Evolutionary conservation across 1,140 invertebrate genomes (phyloP).

Genomic region (Zaprionus ghesquierei): DNA sequence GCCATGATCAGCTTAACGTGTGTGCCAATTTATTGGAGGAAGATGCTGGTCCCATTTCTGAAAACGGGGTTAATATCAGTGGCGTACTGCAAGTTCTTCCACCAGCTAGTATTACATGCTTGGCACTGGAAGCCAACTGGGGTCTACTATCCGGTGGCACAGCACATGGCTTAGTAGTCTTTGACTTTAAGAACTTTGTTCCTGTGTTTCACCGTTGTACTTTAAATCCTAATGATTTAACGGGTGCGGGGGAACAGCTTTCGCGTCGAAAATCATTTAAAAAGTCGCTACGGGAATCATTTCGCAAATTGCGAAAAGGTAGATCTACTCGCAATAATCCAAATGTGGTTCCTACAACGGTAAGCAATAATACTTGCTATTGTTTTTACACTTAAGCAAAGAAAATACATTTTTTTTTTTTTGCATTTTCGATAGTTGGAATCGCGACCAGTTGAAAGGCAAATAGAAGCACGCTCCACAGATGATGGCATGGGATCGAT

Average conservation of each 20-base stretch:
- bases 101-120: slow-evolving; percentile 95
- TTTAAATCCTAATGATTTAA: slow-evolving; percentile 94
- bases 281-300: slow-evolving; percentile 97
- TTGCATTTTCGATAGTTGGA: slow-evolving; percentile 83
- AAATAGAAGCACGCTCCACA: slow-evolving; percentile 92
- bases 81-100: slow-evolving; percentile 94
- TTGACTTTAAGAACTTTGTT: slow-evolving; percentile 91
- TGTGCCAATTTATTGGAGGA: slow-evolving; percentile 69
- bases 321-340: slow-evolving; percentile 88
- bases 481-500: slow-evolving; percentile 97
- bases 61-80: slow-evolving; percentile 89
- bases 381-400: neutral
- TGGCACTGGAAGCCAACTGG: slow-evolving; percentile 95
- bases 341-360: slow-evolving; percentile 67
- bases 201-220: slow-evolving; percentile 94
- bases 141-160: slow-evolving; percentile 95
- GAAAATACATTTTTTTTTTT: neutral
- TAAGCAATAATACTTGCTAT: slow-evolving; percentile 20
- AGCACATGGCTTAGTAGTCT: slow-evolving; percentile 95
- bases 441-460: slow-evolving; percentile 94
- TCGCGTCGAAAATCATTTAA: slow-evolving; percentile 97
- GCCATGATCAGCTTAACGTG: slow-evolving; percentile 91
- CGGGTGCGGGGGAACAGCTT: slow-evolving; percentile 96
- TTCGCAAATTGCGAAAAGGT: slow-evolving; percentile 94
- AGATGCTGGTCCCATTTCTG: slow-evolving; percentile 83